Evolutionary conservation across 2,888 invertebrate genomes (phyloP).

Genomic region (Lepidochitona cinerea): DNA sequence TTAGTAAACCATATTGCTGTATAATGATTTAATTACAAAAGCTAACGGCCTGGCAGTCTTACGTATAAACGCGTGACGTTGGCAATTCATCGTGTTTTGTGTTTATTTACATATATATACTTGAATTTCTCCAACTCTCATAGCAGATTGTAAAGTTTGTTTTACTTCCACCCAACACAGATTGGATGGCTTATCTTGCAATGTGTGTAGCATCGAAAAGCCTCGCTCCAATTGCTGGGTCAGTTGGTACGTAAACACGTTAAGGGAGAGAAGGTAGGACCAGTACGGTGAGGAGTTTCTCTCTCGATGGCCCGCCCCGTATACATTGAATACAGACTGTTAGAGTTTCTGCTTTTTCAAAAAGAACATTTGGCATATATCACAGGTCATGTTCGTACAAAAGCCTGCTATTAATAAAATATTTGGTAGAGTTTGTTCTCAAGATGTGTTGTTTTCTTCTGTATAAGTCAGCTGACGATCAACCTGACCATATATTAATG

Average conservation of each 20-base stretch:
- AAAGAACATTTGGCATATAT: slow-evolving; percentile 1
- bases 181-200: neutral
- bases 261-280: too few relatives aligned
- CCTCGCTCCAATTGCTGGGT: neutral
- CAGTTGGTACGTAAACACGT: slow-evolving; percentile 7
- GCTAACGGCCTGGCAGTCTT: too few relatives aligned
- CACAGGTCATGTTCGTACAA: slow-evolving; percentile 3
- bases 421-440: slow-evolving; percentile 1
- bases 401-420: slow-evolving; percentile 6
- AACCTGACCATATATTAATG: too few relatives aligned
- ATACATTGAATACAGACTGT: too few relatives aligned
- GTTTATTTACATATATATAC: neutral
- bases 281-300: too few relatives aligned
- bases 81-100: too few relatives aligned
- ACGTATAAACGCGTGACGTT: too few relatives aligned
- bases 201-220: neutral
- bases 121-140: neutral
- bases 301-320: too few relatives aligned
- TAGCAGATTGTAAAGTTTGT: neutral
- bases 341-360: slow-evolving; percentile 2
- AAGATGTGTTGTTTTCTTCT: neutral
- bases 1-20: too few relatives aligned
- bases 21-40: too few relatives aligned
- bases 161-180: slow-evolving; percentile 2
- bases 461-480: too few relatives aligned